Base-by-base conservation (phyloP, 2,113 vertebrate species). In the Synchiropus splendidus region DNA sequence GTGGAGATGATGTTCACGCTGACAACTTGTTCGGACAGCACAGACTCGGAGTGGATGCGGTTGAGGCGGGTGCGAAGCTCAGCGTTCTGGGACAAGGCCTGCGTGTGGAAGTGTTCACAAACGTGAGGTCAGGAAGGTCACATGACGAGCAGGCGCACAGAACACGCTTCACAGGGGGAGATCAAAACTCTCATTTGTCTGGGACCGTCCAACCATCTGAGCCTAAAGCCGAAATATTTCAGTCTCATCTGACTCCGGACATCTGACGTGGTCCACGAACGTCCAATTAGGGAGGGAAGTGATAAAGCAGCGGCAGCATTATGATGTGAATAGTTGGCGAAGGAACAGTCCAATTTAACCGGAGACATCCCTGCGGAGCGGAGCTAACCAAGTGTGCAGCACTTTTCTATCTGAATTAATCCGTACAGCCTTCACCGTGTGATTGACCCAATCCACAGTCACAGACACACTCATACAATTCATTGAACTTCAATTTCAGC, bases 1-100 rank as follows among this genome's bases (percentile, higher is more conserved):
- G 91, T 97, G 83, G 90, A 87, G 70, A 98, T 95, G 87, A 98
- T 92, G 88, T 97, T 99, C 81, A 99, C 93, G 82, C 91, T 97
- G 85, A 97, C 91, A 81, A 93, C 90, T 83, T 96, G 91, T 76
- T 98, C 94, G 58, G 85, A 90, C 79, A 98, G 86, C 77, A 93
- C 86, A 47, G 95, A 97, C 63, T 98, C 95, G 51, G 93, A 92
- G 75, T 99, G 95, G 85, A 98, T 99, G 79, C 94, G 92, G 85
- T 84, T 94, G 73, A 99, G 86, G 40, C 93, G 89, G 74, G 86
- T 97, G 78, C 92, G 91, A 69, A 99, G 89, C 72, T 98, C 95
- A 73, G 88, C 86, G 64, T 99, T 99, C 85, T 98, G 94, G 80
- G 90, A 91, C 77, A 97, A 76, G 54, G 93, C 93, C 94, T 99